Conservation (phyloP, 2,113 vertebrate species). For the Grammatotria lemairii region DNA sequence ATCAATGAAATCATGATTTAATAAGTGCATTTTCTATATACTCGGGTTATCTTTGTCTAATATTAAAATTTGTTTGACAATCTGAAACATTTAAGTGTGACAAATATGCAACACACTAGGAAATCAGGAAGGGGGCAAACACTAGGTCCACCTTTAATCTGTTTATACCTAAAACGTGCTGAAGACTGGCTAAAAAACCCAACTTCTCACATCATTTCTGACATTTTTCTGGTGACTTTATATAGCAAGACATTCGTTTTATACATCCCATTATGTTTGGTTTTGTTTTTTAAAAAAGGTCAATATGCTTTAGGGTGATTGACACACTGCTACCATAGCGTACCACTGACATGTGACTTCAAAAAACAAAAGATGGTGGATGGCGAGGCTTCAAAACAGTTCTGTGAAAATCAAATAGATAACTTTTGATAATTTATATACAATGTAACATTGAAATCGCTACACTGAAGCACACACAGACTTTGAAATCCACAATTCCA, state of each 20-base stretch:
- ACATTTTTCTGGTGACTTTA: not conserved
- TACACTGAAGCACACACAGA: not conserved
- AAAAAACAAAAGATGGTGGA: not conserved
- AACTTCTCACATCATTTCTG: not conserved
- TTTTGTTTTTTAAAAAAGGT: not conserved
- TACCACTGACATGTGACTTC: not conserved
- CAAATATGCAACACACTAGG: not conserved
- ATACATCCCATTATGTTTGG: not conserved
- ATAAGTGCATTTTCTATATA: not conserved
- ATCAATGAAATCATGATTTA: not conserved
- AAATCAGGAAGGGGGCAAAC: not conserved
- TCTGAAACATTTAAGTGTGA: not conserved
- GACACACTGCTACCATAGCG: not conserved
- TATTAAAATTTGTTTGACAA: not conserved
- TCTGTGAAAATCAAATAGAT: not conserved
- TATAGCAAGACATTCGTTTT: fast-evolving
- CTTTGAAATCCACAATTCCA: not conserved
- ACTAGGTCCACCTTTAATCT: not conserved
- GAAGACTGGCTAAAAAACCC: not conserved
- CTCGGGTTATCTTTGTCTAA: not conserved
- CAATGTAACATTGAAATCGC: not conserved
- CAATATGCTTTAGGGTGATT: not conserved
- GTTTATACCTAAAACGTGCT: not conserved
- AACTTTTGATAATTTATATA: not conserved
- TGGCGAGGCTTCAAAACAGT: not conserved